Evolutionary conservation across 2,113 vertebrate species (phyloP), one percentile per base, ranked within the genome.

Genomic region (Pseudolaguvia tuberculata): DNA sequence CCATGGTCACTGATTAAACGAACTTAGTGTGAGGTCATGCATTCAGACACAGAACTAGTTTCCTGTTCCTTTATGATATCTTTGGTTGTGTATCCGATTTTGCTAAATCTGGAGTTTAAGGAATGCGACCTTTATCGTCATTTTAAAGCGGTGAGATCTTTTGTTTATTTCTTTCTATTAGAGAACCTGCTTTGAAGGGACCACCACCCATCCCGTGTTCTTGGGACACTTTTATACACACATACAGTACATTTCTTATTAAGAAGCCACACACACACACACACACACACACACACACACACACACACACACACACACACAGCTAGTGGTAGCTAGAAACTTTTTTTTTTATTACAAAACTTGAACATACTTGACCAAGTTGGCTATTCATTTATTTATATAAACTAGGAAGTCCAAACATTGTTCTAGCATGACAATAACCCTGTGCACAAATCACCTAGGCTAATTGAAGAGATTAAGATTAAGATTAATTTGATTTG

Each of bases 121-220:
- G 80, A 81, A 63, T 78, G 77, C 56, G 9, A 58, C 66, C 77
- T 81, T 56, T 57, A 81, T 81, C 69, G 52, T 55, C 50, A 76
- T 59, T 47, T 45, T 69, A 39, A 69, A n/a, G 42, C 67, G 55
- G 42, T 39, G 73, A 75, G 59, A 59, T 58, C 35, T 57, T 72
- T 47, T 81, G 80, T 81, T 81, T 81, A 78, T 75, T 81, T 75
- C 80, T 68, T 73, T 62, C 15, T 25, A 75, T 77, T 72, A 72
- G 48, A 48, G 17, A 53, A 12, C 11, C 75, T 23, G 50, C 48
- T 57, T 35, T 35, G 18, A 66, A 8, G 35, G 69, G 47, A 73
- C 63, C 67, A 77, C 56, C 70, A 73, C 65, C 66, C 57, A 75
- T 71, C 62, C 55, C 27, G 63, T 55, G 50, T 61, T 42, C 70